Conservation (phyloP, 2,888 invertebrate species). For the Dendrolimus houi region DNA sequence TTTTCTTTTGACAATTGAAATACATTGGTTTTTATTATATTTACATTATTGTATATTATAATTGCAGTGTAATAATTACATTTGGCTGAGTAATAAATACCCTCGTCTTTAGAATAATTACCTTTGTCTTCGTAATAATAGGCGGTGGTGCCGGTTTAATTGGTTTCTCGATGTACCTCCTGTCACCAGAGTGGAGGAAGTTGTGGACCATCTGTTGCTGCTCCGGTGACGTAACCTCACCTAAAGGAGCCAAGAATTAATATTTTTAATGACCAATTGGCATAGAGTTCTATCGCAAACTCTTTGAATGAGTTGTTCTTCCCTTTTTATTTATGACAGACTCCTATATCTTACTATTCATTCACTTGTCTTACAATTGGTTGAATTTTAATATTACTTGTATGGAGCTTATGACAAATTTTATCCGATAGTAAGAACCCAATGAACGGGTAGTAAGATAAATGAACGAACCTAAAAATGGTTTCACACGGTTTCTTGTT, state of each 20-base stretch:
- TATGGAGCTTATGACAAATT: too few relatives aligned
- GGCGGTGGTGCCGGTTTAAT: conserved; percentile 87
- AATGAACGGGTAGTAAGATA: too few relatives aligned
- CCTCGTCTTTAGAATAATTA: conserved; percentile 11
- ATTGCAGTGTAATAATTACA: too few relatives aligned
- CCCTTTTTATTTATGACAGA: neutral
- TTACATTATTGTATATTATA: too few relatives aligned
- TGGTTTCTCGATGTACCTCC: conserved; percentile 91
- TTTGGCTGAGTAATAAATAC: too few relatives aligned
- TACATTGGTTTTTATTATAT: too few relatives aligned
- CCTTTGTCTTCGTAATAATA: conserved; percentile 80
- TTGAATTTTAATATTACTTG: too few relatives aligned
- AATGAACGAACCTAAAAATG: neutral
- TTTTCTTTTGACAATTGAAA: neutral
- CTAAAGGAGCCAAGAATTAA: conserved; percentile 40
- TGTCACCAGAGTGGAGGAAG: conserved; percentile 92
- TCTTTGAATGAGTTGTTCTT: too few relatives aligned
- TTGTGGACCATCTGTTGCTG: conserved; percentile 90
- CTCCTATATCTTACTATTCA: too few relatives aligned
- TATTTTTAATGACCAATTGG: neutral
- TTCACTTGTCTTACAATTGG: neutral
- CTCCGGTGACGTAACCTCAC: conserved; percentile 86
- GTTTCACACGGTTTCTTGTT: neutral
- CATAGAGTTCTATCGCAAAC: too few relatives aligned
- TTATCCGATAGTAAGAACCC: too few relatives aligned